Base-by-base conservation (phyloP, 2,113 vertebrate genomes). In the Etia nguti region DNA sequence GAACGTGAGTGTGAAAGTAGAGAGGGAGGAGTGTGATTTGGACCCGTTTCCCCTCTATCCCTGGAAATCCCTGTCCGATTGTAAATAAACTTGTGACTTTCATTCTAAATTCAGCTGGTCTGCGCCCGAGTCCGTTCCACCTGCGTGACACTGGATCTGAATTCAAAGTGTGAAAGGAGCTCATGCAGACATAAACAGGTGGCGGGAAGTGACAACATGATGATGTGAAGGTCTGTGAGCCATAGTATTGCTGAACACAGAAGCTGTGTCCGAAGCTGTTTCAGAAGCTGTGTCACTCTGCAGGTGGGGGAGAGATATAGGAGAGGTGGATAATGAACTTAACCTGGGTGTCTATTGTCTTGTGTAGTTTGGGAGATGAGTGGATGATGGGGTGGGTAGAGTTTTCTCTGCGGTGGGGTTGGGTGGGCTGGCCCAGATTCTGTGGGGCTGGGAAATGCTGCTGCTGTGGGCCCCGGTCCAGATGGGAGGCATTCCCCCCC, bases 101-200 rank as follows among this genome's bases (percentile, higher is more conserved):
- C 56, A 59, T 31, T 59, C 3, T 59, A 59, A 59, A 59, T 59
- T 31, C 56, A 31, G 8, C 56, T 59, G 56, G 15, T 31, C 57
- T 0, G 15, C 15, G 4, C 31, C 57, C 26, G 10, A 59, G 8
- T 10, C 26, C 0, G 4, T 31, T 31, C 15, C 15, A 59, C 26
- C 57, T 59, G 13, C 26, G 57, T 59, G 57, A 59, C 24, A 59
- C 56, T 59, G 26, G 26, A 59, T 16, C 56, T 16, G 26, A 59
- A 0, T 59, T 59, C 16, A 0, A 0, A 59, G 26, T 29, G 56
- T 29, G 56, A 29, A 59, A 59, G 56, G 24, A 59, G 56, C 56
- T 59, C 13, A 16, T 29, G 26, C 56, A 59, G 8, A 59, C 56
- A 16, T 59, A 59, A 59, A 57, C 13, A 0, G 24, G 56, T 59